Percentiles rank a stretch among this genome's conserved stretches.
phyloP scores from a whole-genome alignment of 2,888 invertebrate genomes.

The Dilophus febrilis region DNA sequence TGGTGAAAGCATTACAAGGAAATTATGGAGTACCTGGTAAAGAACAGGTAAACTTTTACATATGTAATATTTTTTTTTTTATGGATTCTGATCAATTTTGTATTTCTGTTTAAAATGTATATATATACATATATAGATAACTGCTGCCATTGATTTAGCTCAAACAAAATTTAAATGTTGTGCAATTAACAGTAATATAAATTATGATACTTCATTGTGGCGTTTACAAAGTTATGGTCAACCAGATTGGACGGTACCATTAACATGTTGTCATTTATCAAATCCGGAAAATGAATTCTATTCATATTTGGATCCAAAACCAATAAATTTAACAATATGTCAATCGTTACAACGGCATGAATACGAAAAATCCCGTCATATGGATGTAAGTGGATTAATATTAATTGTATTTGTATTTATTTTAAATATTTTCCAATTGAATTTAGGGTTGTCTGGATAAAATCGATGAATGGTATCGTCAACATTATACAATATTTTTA shows the following conservation, averaged over 20 bases:
- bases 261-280: constrained; percentile 51
- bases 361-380: constrained; percentile 24
- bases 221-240: constrained; percentile 55
- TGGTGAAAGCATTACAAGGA: constrained; percentile 52
- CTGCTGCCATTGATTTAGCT: constrained; percentile 62
- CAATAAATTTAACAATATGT: constrained; percentile 51
- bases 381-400: constrained; percentile 12
- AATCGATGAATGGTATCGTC: constrained; percentile 59
- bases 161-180: constrained; percentile 60
- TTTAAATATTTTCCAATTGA: background rate
- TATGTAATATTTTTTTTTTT: background rate
- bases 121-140: constrained; percentile 32
- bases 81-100: background rate
- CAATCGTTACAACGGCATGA: constrained; percentile 33
- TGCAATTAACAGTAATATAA: constrained; percentile 58
- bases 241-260: constrained; percentile 47
- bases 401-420: constrained; percentile 9
- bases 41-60: constrained; percentile 21
- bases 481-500: constrained; percentile 53
- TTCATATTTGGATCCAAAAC: constrained; percentile 58
- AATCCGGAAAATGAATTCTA: constrained; percentile 32
- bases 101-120: background rate
- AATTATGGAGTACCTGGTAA: constrained; percentile 61
- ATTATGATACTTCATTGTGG: constrained; percentile 71
- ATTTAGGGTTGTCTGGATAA: constrained; percentile 49